Evolutionary conservation across 2,797 vertebrate species (phyloP).

Genomic region (Loris lydekkerianus): DNA sequence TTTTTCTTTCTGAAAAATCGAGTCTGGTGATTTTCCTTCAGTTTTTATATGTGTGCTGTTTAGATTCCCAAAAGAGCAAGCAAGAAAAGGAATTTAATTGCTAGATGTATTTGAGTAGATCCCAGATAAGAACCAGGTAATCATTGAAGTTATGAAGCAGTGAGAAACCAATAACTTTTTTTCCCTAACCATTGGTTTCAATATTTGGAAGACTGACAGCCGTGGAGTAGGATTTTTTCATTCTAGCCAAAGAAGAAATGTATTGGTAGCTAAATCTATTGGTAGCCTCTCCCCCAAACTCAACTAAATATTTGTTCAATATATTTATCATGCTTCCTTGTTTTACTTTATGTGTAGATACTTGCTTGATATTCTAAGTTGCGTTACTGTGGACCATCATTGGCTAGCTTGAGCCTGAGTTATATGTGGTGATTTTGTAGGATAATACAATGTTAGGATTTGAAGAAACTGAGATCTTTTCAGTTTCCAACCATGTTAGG

Average conservation of each 20-base stretch:
- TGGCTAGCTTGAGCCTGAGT: slow-evolving; percentile 6
- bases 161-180: slow-evolving; percentile 44
- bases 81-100: slow-evolving; percentile 38
- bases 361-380: background rate
- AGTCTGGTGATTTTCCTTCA: background rate
- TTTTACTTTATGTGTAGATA: slow-evolving; percentile 18
- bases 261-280: background rate
- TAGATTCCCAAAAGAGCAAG: background rate
- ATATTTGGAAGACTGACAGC: slow-evolving; percentile 39
- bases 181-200: background rate
- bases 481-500: background rate
- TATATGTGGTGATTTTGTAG: slow-evolving; percentile 29
- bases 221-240: background rate
- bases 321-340: background rate
- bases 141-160: slow-evolving; percentile 27
- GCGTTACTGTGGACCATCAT: background rate
- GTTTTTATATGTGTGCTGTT: slow-evolving; percentile 24
- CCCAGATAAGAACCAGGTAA: slow-evolving; percentile 30
- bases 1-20: background rate
- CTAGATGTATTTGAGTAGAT: slow-evolving; percentile 34
- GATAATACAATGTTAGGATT: background rate
- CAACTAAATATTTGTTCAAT: slow-evolving; percentile 25
- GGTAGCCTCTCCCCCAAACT: background rate
- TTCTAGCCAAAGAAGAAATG: slow-evolving; percentile 2
- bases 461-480: slow-evolving; percentile 3